Evolutionary conservation across 2,113 vertebrate species (phyloP), one percentile per base, ranked within the genome.

Genomic region (Penelope pileata): DNA sequence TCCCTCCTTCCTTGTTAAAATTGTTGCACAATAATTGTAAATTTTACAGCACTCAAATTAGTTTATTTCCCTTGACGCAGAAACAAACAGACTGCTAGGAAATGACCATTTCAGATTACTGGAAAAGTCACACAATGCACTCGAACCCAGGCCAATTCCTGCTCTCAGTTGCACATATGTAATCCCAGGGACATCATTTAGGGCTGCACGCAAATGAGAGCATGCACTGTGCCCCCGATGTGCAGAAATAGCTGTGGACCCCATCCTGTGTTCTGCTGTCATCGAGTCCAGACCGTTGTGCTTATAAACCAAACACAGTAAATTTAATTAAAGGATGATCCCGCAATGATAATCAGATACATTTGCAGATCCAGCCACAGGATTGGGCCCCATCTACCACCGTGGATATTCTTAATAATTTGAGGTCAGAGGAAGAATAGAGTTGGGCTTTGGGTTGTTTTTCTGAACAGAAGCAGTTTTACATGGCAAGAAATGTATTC

Each of bases 41-140:
- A 90, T 93, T 91, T 94, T 96, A 95, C 62, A 78, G 86, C 0
- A 0, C 76, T 95, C 48, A 32, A 88, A 97, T 96, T 94, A 86
- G 83, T 94, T 93, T 96, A 93, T 94, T 96, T 96, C 94, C 94
- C 93, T 94, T 91, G 90, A 96, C 83, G 95, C 73, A 94, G 93
- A 95, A 96, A 96, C 90, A 96, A 93, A 91, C 80, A 95, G 79
- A 68, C 85, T 96, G 94, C 93, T 96, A 96, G 96, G 96, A 97
- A 97, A 97, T 97, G 93, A 94, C 93, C 93, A 88, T 90, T 96
- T 78, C 73, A 45, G 91, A 93, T 94, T 93, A 96, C 93, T 94
- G 96, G 94, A 96, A 96, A 83, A 93, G 91, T 75, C 95, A 78
- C 76, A 90, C 79, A 86, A 14, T 0, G 2, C 43, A 83, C 23